phyloP scores from a whole-genome alignment of 2,888 invertebrate genomes.

The Hedychridium roseum region DNA sequence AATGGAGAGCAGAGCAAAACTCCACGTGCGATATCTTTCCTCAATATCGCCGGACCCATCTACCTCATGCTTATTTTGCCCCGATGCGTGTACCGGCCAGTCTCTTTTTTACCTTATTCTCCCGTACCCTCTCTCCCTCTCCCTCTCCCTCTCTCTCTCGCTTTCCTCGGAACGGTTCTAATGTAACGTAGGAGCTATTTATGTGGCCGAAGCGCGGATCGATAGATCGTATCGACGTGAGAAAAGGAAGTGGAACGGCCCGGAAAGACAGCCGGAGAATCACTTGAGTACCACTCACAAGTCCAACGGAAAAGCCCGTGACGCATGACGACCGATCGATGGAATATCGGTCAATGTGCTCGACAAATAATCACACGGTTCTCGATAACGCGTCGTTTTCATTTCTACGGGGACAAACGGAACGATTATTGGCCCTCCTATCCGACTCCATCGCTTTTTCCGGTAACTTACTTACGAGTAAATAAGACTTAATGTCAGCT shows the following conservation, averaged over 20 bases:
- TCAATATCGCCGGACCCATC: slow-evolving; percentile 38
- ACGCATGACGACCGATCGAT: too few relatives aligned
- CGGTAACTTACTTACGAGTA: too few relatives aligned
- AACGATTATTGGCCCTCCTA: too few relatives aligned
- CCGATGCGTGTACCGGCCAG: slow-evolving; percentile 19
- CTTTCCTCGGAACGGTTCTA: neutral
- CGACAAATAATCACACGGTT: too few relatives aligned
- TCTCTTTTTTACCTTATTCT: slow-evolving; percentile 38
- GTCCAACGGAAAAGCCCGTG: too few relatives aligned
- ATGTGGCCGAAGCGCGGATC: slow-evolving; percentile 14
- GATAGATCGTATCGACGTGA: slow-evolving; percentile 35
- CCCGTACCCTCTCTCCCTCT: slow-evolving; percentile 6
- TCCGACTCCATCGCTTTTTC: too few relatives aligned
- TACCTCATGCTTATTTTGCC: slow-evolving; percentile 36
- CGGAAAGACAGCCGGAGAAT: too few relatives aligned
- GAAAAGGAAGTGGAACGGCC: neutral
- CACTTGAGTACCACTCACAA: too few relatives aligned
- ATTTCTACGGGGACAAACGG: too few relatives aligned
- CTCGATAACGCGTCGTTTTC: too few relatives aligned
- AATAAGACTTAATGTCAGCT: too few relatives aligned
- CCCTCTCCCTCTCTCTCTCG: slow-evolving; percentile 4
- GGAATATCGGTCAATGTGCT: too few relatives aligned
- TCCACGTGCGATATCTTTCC: slow-evolving; percentile 31
- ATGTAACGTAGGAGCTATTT: neutral
- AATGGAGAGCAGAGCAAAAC: slow-evolving; percentile 28